Evolutionary conservation across 2,888 invertebrate species (phyloP), one percentile per base, ranked within the genome.

Genomic region (Drosophila nr. fundita): DNA sequence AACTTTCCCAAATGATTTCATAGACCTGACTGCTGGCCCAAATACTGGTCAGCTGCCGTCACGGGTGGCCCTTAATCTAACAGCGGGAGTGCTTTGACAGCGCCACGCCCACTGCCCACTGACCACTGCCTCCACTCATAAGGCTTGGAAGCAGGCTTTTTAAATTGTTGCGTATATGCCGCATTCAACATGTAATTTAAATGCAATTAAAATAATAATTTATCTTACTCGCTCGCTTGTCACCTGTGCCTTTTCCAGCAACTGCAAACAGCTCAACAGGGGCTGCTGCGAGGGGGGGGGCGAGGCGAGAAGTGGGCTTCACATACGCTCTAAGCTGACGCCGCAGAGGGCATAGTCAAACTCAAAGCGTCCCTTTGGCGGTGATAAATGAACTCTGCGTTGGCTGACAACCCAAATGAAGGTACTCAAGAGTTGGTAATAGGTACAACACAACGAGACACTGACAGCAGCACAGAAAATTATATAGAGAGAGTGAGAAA

Each of bases 131-230:
- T 32, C 21, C 40, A 29, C 29, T 30, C 21, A 15, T 2, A 13
- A 57, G 40, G 42, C 50, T 36, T 59, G 11, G 40, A 7, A 66
- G 48, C 50, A 70, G 76, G 70, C 79, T 70, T 82, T 80, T 86
- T 60, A 80, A 78, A 78, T 70, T 75, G 80, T 84, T 79, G 68
- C 77, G 79, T 73, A 78, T 78, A 87, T 82, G 80, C 68, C 65
- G 57, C 59, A 59, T 86, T 69, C 61, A 83, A 73, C 78, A 66
- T 87, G 76, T 89, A 87, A 87, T 87, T 90, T 87, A 87, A 87
- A 87, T 90, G 87, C 87, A 87, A 87, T 87, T 87, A 87, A 87
- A 90, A 87, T 82, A 87, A 90, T 87, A 87, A 87, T 87, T 89
- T 90, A 87, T 87, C 87, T 90, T 90, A 76, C 66, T 86, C 88